Base-by-base conservation (phyloP, 2,888 invertebrate genomes). In the Meloe dianella region DNA sequence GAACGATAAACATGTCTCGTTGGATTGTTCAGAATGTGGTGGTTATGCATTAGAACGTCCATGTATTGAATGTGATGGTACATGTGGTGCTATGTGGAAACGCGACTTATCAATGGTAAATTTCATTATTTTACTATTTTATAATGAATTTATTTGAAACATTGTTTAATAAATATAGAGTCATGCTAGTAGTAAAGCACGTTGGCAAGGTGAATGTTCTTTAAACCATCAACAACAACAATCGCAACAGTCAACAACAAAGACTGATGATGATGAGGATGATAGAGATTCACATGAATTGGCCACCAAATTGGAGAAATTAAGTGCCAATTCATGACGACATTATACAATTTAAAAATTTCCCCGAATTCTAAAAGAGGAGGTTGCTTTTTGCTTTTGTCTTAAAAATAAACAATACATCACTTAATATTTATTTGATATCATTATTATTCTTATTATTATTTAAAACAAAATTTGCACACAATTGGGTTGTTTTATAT, bases 1-100 rank as follows among this genome's bases (percentile, higher is more conserved):
- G 93, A 88, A 87, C 75, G 91, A 92, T 78, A 89, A 90, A 75
- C 92, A 93, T 81, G 90, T 91, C 56, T 91, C 92, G 9, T 84
- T 92, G 58, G 92, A 92, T 80, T 94, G 93, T 82, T 86, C 88
- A 60, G 93, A 94, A 81, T 94, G 93, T 80, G 93, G 92, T 56
- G 92, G 93, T 63, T 93, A 92, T 79, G 89, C 91, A 64, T 85
- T 92, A 78, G 87, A 89, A 75, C 86, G 93, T 73, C 92, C 93
- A 22, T 94, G 94, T 79, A 90, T 91, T 12, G 85, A 89, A 17
- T 94, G 93, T 81, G 90, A 91, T 68, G 93, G 92, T 61, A 87
- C 88, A 74, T 94, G 93, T 81, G 88, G 87, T 69, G 86, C 88
- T 61, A 83, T 86, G 60, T 93, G 93, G 93, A 91, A 90, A 78